Evolutionary conservation across 1,140 invertebrate genomes (phyloP).

Genomic region (Saxidomus purpurata): DNA sequence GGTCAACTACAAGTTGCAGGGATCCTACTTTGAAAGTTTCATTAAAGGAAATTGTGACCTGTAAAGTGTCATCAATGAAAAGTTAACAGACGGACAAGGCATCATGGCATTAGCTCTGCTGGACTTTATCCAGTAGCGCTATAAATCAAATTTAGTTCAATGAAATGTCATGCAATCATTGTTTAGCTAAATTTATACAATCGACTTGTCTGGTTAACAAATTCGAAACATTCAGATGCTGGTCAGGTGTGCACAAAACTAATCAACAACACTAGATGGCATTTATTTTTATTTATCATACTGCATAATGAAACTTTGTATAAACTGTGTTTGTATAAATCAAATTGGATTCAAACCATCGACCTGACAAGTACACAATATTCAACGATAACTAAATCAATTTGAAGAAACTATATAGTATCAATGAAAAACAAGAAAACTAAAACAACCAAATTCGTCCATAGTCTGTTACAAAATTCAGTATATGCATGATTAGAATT

Average conservation of each 20-base stretch:
- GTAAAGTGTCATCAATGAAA: too few species aligned
- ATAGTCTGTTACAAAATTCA: not conserved
- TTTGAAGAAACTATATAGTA: not conserved
- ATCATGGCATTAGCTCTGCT: too few species aligned
- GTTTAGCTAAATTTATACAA: too few species aligned
- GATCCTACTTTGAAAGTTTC: too few species aligned
- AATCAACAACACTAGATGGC: not conserved
- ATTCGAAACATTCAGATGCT: too few species aligned
- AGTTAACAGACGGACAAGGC: too few species aligned
- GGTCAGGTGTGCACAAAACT: not conserved
- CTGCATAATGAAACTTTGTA: conserved; percentile 14
- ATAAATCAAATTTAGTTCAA: too few species aligned
- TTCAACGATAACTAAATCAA: not conserved
- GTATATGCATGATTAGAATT: not conserved
- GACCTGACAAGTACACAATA: not conserved
- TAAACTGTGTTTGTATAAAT: not conserved
- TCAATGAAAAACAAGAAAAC: not conserved
- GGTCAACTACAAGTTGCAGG: too few species aligned
- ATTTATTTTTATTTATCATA: conserved; percentile 11
- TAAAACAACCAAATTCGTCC: not conserved
- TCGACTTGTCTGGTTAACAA: too few species aligned
- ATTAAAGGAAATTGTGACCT: too few species aligned
- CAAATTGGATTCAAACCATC: not conserved
- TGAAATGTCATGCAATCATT: too few species aligned
- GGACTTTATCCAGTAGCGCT: too few species aligned